Evolutionary conservation across 1,140 invertebrate genomes (phyloP).

Genomic region (Cyclargus thomasi): DNA sequence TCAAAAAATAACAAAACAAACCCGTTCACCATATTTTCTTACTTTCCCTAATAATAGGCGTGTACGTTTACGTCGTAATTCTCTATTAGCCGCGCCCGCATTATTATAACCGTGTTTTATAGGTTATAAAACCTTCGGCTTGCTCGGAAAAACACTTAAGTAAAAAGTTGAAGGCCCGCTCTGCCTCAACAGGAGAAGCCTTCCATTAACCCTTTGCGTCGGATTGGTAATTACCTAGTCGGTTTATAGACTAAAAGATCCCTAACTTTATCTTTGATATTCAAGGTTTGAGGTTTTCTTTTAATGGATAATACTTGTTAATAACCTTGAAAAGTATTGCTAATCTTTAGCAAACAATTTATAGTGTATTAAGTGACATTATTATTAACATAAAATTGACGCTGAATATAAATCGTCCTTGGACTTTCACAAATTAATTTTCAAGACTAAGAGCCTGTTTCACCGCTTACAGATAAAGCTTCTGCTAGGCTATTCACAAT

Average conservation of each 20-base stretch:
- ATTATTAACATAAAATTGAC: no score
- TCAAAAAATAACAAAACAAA: no score
- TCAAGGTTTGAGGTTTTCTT: neutral
- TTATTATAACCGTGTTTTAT: conserved; percentile 10
- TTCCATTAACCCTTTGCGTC: neutral
- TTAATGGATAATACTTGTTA: no score
- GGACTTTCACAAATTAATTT: no score
- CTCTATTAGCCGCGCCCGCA: neutral
- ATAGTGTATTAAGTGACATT: no score
- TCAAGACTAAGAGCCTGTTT: no score
- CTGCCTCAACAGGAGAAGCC: neutral
- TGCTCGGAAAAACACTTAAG: conserved; percentile 2
- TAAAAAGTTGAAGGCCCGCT: neutral
- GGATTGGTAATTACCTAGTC: neutral
- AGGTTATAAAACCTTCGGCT: conserved; percentile 6
- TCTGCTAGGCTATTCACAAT: no score
- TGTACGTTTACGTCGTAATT: neutral
- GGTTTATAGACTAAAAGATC: neutral
- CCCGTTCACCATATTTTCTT: neutral
- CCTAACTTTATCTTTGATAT: neutral
- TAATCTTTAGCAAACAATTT: no score
- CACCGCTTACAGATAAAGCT: no score
- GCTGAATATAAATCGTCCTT: no score
- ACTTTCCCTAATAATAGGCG: neutral
- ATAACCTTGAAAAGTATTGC: no score